Percentiles rank a stretch among this genome's conserved stretches.
These are phyloP conservation scores for Myzus persicae DNA, from an alignment of 1,140 invertebrate species.

Conservation along the genomic window DNA sequence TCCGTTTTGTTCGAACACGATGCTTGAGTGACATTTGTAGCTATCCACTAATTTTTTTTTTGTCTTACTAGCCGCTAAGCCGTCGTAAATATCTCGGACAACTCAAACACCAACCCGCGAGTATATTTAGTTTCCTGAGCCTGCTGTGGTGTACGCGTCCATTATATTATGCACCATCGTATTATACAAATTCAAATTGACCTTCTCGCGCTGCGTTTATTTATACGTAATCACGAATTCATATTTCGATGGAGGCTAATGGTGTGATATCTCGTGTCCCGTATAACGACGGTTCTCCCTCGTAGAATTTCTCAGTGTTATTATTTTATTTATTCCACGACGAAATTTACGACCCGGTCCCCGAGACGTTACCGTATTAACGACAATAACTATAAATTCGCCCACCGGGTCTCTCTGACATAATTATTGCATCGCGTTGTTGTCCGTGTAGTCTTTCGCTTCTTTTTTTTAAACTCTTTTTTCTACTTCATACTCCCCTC, in stretches of 20 bases:
- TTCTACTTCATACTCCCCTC: neutral
- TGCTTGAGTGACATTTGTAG: neutral
- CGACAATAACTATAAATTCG: constrained; percentile 57
- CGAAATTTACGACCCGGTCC: constrained; percentile 44
- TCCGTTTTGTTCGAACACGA: neutral
- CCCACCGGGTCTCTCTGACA: constrained; percentile 51
- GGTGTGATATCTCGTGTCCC: neutral
- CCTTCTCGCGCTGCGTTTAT: neutral
- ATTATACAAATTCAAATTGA: neutral
- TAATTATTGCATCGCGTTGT: constrained; percentile 52
- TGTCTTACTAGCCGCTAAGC: neutral
- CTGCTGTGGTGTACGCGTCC: neutral
- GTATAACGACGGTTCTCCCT: constrained; percentile 2
- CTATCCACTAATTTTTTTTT: neutral
- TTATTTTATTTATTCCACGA: constrained; percentile 48
- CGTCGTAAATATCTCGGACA: neutral
- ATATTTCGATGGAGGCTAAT: constrained; percentile 16
- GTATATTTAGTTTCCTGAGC: neutral
- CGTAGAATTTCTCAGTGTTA: neutral
- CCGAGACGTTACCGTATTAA: constrained; percentile 50
- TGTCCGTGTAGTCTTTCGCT: neutral
- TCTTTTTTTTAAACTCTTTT: constrained; percentile 10
- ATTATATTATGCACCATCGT: neutral
- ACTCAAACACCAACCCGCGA: neutral
- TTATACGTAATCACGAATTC: neutral